phyloP scores from a whole-genome alignment of 2,797 vertebrate species.

The Sandelia bainsii region DNA sequence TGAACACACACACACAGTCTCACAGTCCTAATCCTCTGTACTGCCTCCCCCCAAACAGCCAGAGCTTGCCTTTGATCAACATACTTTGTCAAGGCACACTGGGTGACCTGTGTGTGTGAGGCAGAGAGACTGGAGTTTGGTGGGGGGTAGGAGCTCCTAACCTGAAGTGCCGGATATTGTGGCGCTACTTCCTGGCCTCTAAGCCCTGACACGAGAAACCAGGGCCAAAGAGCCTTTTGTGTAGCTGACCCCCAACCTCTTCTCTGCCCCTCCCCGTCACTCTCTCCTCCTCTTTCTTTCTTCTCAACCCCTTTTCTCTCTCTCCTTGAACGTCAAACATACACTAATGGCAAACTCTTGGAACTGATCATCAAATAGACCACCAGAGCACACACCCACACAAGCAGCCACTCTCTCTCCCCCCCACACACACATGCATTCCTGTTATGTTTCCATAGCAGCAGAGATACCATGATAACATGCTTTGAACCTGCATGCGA shows the following conservation, averaged over 20 bases:
- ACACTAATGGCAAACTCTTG: slow-evolving; percentile 69
- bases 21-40: slow-evolving; percentile 63
- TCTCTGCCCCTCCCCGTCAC: slow-evolving; percentile 51
- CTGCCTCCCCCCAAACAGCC: slow-evolving; percentile 42
- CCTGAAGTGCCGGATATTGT: slow-evolving; percentile 83
- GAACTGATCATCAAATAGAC: slow-evolving; percentile 77
- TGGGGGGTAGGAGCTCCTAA: slow-evolving; percentile 63
- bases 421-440: slow-evolving; percentile 49
- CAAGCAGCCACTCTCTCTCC: background rate
- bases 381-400: slow-evolving; percentile 56
- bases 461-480: slow-evolving; percentile 58
- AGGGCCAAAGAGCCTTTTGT: slow-evolving; percentile 79
- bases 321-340: slow-evolving; percentile 79
- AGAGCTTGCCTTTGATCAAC: slow-evolving; percentile 80
- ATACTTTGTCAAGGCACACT: slow-evolving; percentile 77
- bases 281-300: slow-evolving; percentile 52
- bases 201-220: slow-evolving; percentile 75
- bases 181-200: slow-evolving; percentile 83
- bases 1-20: slow-evolving; percentile 44
- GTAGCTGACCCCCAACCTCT: slow-evolving; percentile 76
- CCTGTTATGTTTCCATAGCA: slow-evolving; percentile 73
- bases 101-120: slow-evolving; percentile 68
- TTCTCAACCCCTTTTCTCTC: slow-evolving; percentile 50
- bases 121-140: slow-evolving; percentile 36
- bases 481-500: slow-evolving; percentile 65